Conservation (phyloP, 53 echinoderm and acorn worm species). For the Paracentrotus lividus region DNA sequence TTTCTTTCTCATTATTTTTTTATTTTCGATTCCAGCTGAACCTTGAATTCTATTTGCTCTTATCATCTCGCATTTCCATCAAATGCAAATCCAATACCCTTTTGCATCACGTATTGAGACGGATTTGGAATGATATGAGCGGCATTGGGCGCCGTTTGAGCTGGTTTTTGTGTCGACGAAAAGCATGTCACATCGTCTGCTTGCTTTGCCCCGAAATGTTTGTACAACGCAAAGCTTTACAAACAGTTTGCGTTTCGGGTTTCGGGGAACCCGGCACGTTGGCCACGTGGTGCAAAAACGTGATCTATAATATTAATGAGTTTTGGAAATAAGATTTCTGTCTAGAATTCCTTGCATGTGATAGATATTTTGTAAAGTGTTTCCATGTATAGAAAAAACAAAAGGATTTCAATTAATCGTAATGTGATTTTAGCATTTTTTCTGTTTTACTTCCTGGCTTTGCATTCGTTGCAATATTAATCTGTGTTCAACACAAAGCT, state of each 20-base stretch:
- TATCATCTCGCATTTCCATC: neutral
- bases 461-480: no score
- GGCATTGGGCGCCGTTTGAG: neutral
- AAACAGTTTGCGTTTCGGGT: constrained; percentile 35
- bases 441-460: no score
- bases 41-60: neutral
- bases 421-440: no score
- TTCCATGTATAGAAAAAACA: no score
- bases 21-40: neutral
- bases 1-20: neutral
- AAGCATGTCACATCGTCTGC: neutral
- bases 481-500: no score
- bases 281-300: constrained; percentile 4
- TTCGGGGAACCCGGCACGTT: neutral
- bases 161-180: neutral
- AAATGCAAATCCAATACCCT: neutral
- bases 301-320: neutral
- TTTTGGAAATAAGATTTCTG: neutral
- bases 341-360: no score
- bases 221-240: neutral
- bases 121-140: neutral
- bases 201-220: neutral
- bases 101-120: neutral
- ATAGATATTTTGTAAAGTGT: no score
- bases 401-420: no score